A percentile compares a stretch with the other conserved stretches of the same genome.
Evolutionary conservation across 2,888 invertebrate genomes (phyloP).

Genomic region (Neria commutata): DNA sequence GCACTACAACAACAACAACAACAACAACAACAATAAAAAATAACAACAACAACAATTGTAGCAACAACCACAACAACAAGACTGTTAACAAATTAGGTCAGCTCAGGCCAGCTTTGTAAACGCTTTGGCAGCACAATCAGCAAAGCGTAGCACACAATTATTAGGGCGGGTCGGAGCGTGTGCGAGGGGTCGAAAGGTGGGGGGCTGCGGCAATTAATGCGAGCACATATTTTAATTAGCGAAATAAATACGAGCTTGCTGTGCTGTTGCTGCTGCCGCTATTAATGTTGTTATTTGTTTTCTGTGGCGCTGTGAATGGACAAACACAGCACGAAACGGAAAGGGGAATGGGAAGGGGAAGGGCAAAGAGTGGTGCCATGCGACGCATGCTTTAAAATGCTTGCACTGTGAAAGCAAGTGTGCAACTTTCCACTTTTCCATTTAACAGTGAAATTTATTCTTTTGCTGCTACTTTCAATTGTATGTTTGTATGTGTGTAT

Average conservation of each 20-base stretch:
- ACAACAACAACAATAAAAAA: no score
- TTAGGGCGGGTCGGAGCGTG: no score
- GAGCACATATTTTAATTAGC: constrained; percentile 52
- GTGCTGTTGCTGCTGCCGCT: background rate
- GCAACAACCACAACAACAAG: background rate
- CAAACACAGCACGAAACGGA: constrained; percentile 12
- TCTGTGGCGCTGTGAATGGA: constrained; percentile 11
- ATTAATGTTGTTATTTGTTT: background rate
- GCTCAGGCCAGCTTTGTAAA: constrained; percentile 10
- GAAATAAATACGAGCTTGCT: constrained; percentile 46
- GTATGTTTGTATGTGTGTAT: no score
- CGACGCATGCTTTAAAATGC: background rate
- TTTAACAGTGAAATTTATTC: background rate
- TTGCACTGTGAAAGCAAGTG: background rate
- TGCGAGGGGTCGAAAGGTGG: no score
- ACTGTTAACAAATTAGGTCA: constrained; percentile 7
- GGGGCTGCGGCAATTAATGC: constrained; percentile 34
- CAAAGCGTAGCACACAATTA: constrained; percentile 45
- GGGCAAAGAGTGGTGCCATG: background rate
- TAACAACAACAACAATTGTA: background rate
- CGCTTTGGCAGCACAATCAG: constrained; percentile 8
- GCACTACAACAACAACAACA: no score
- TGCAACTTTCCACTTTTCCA: background rate
- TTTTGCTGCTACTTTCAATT: background rate
- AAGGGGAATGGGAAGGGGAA: background rate